Conservation (phyloP, 2,797 vertebrate genomes). For the Heterohyrax brucei region DNA sequence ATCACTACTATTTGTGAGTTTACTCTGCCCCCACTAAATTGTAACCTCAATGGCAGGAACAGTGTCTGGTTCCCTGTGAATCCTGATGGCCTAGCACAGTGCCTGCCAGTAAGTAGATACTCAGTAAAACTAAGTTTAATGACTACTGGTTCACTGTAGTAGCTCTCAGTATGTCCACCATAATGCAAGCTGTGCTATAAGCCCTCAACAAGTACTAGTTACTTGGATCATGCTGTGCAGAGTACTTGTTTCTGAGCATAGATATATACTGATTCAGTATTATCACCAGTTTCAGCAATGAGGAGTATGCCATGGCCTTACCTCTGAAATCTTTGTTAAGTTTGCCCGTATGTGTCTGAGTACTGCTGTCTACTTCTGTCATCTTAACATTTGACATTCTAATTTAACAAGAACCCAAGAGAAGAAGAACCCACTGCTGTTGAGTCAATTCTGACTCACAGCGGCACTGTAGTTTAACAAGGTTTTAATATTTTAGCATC, state of each 20-base stretch:
- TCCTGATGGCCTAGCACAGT: constrained; percentile 26
- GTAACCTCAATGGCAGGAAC: constrained; percentile 61
- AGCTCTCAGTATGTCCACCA: background rate
- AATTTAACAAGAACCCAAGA: background rate
- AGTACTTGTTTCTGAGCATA: constrained; percentile 46
- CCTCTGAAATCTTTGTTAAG: constrained; percentile 55
- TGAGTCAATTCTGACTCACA: too few relatives aligned
- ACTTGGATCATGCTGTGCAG: constrained; percentile 29
- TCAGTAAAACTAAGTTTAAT: constrained; percentile 50
- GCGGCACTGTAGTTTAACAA: constrained; percentile 22
- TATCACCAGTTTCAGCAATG: constrained; percentile 3
- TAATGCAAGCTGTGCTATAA: constrained; percentile 48
- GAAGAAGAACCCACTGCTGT: too few relatives aligned
- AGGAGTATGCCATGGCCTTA: constrained; percentile 4
- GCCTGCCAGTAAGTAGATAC: constrained; percentile 16
- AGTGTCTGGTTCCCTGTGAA: constrained; percentile 63
- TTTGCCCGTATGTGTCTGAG: background rate
- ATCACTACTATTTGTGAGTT: constrained; percentile 52
- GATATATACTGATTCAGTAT: background rate
- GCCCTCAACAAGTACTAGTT: constrained; percentile 57
- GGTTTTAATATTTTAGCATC: constrained; percentile 55
- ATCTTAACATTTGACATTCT: constrained; percentile 64
- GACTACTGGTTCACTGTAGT: constrained; percentile 55
- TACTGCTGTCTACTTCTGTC: background rate
- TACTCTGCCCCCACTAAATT: constrained; percentile 50